Evolutionary conservation across 2,113 vertebrate species (phyloP).

Genomic region (Orthonyx spaldingii): DNA sequence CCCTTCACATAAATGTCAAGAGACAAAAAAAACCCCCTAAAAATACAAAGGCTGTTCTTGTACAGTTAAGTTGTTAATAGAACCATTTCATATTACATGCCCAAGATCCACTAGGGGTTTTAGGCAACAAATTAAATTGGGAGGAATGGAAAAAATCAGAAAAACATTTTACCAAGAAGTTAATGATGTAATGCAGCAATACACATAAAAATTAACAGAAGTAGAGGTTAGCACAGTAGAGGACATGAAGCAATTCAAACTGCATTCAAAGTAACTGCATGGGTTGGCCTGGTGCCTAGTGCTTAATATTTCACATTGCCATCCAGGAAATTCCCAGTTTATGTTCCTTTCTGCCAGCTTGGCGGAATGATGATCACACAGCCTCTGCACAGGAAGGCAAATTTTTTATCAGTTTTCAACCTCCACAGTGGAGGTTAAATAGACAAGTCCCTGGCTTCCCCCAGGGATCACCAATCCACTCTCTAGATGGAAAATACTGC

Average conservation of each 20-base stretch:
- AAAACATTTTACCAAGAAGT: conserved; percentile 25
- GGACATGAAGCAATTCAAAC: neutral
- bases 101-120: neutral
- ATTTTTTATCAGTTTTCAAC: neutral
- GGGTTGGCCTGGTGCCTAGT: neutral
- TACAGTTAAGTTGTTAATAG: neutral
- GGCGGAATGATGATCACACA: neutral
- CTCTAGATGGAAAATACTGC: neutral
- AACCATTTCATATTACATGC: neutral
- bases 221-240: conserved; percentile 22
- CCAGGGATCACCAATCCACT: neutral
- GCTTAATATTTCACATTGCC: neutral
- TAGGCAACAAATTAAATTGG: conserved; percentile 13
- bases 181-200: conserved; percentile 26
- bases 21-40: neutral
- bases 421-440: neutral
- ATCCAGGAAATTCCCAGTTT: conserved; percentile 3
- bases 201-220: conserved; percentile 14
- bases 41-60: neutral
- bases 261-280: neutral
- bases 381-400: neutral
- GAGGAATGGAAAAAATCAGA: neutral
- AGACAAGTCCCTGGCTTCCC: neutral
- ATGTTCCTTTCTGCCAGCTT: neutral
- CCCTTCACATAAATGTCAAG: neutral